Percentiles rank a stretch among this genome's conserved stretches.
Evolutionary conservation across 2,797 vertebrate species (phyloP).

Genomic region (Chiroxiphia lanceolata): DNA sequence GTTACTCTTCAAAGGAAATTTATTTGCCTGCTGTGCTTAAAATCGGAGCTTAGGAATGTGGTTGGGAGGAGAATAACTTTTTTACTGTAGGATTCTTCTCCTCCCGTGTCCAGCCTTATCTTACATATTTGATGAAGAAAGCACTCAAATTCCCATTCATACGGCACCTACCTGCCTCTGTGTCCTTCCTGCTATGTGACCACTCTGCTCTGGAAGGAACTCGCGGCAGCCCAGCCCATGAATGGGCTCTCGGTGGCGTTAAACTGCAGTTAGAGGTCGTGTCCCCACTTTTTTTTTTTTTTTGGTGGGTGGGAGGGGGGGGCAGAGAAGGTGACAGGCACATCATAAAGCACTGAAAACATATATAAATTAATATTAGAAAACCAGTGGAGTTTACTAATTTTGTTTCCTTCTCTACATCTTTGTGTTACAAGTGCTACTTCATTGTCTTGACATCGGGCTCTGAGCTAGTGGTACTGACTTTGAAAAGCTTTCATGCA

Average conservation of each 20-base stretch:
- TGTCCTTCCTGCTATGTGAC: background rate
- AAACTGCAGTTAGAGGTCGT: background rate
- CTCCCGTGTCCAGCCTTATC: background rate
- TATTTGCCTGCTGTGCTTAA: background rate
- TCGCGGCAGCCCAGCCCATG: background rate
- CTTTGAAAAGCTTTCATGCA: background rate
- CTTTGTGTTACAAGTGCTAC: background rate
- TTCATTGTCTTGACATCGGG: background rate
- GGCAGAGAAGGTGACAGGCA: background rate
- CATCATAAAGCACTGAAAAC: background rate
- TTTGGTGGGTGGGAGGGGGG: rapidly evolving
- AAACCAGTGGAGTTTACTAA: background rate
- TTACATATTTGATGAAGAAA: background rate
- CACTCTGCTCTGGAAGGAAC: background rate
- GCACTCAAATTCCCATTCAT: background rate
- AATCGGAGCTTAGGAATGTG: background rate
- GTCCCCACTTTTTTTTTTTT: background rate
- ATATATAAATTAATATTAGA: background rate
- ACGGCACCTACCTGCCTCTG: background rate
- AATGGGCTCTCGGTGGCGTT: background rate
- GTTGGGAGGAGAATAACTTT: background rate
- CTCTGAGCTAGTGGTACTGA: background rate
- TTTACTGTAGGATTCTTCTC: background rate
- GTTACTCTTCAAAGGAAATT: background rate
- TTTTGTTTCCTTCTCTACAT: background rate